These are phyloP conservation scores for Trichacis sp. DNA, from an alignment of 2,888 invertebrate genomes.

Conservation along the genomic window DNA sequence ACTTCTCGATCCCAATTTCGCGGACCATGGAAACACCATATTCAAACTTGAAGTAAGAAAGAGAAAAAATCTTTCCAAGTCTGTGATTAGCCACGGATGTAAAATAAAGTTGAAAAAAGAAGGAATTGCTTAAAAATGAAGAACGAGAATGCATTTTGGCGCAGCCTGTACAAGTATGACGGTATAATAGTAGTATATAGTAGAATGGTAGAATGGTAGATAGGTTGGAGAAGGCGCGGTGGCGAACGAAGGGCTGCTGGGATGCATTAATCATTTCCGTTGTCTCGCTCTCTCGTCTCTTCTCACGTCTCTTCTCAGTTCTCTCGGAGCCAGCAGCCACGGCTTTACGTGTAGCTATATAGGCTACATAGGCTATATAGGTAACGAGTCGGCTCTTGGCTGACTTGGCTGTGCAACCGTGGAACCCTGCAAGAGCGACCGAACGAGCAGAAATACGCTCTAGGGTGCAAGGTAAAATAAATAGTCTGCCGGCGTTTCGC, in stretches of 20 bases:
- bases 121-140: too few relatives aligned
- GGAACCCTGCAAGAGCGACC: slow-evolving; percentile 21
- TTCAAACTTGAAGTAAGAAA: too few relatives aligned
- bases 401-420: slow-evolving; percentile 18
- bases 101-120: too few relatives aligned
- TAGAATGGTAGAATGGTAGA: too few relatives aligned
- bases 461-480: slow-evolving; percentile 45
- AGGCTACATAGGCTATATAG: too few relatives aligned
- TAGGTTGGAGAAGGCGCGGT: slow-evolving; percentile 43
- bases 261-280: slow-evolving; percentile 60
- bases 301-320: too few relatives aligned
- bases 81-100: too few relatives aligned
- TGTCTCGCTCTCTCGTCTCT: slow-evolving; percentile 27
- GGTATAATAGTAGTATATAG: too few relatives aligned
- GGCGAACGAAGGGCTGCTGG: slow-evolving; percentile 49
- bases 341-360: slow-evolving; percentile 39
- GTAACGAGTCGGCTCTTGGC: slow-evolving; percentile 20
- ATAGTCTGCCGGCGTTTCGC: slow-evolving; percentile 45
- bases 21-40: too few relatives aligned
- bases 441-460: slow-evolving; percentile 44
- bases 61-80: too few relatives aligned
- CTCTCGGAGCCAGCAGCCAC: too few relatives aligned
- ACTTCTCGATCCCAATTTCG: too few relatives aligned
- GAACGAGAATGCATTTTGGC: slow-evolving; percentile 24
- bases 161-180: slow-evolving; percentile 30